phyloP scores from a whole-genome alignment of 2,888 invertebrate genomes.

The Pyralis farinalis region DNA sequence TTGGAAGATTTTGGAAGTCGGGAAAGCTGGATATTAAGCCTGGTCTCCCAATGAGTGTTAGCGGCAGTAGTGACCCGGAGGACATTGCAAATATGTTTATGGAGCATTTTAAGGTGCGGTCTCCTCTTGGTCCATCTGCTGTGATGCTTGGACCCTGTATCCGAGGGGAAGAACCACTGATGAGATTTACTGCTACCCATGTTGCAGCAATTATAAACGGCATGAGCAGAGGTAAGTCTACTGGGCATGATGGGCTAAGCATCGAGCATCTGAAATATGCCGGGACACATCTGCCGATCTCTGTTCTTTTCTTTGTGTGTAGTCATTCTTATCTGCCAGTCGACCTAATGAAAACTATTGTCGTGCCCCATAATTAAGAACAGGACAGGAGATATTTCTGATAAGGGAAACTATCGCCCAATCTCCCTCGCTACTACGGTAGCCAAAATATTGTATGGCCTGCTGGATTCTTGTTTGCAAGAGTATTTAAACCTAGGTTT shows the following conservation, averaged over 20 bases:
- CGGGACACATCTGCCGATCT: slow-evolving; percentile 9
- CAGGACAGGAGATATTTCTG: slow-evolving; percentile 12
- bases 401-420: slow-evolving; percentile 14
- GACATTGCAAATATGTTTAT: slow-evolving; percentile 7
- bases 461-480: slow-evolving; percentile 7
- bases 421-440: slow-evolving; percentile 18
- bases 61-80: slow-evolving; percentile 3
- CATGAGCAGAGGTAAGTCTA: slow-evolving; percentile 14
- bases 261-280: slow-evolving; percentile 11
- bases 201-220: not conserved
- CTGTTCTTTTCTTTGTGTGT: slow-evolving; percentile 9
- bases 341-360: slow-evolving; percentile 11
- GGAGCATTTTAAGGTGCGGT: not conserved
- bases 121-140: not conserved
- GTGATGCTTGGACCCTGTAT: not conserved
- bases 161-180: not conserved
- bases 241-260: slow-evolving; percentile 12
- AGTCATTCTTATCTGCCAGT: slow-evolving; percentile 11
- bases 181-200: not conserved
- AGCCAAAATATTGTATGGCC: slow-evolving; percentile 17
- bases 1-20: slow-evolving; percentile 12
- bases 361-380: slow-evolving; percentile 18
- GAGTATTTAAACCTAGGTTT: too few relatives aligned
- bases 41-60: slow-evolving; percentile 10
- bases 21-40: slow-evolving; percentile 5